Conservation (phyloP, 2,797 vertebrate species). For the Xenentodon cancila region DNA sequence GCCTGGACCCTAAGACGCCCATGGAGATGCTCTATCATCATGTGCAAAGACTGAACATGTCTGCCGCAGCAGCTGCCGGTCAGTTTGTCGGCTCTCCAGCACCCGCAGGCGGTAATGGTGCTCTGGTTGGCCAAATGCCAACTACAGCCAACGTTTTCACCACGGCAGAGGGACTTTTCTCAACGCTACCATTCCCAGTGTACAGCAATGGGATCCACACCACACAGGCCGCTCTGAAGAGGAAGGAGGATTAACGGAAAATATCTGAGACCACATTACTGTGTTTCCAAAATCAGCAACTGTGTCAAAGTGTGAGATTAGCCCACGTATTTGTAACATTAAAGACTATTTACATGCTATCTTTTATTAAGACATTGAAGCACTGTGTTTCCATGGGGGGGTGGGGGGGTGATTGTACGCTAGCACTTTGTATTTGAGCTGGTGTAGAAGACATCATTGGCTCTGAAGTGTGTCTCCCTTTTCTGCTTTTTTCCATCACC, state of each 20-base stretch:
- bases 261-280: conserved; percentile 85
- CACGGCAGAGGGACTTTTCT: conserved; percentile 97
- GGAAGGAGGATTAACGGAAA: conserved; percentile 94
- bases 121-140: conserved; percentile 91
- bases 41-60: conserved; percentile 98
- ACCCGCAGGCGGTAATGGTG: conserved; percentile 78
- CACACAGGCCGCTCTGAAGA: conserved; percentile 95
- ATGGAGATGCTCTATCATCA: conserved; percentile 99
- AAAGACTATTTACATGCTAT: conserved; percentile 74
- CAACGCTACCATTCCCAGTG: conserved; percentile 97
- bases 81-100: conserved; percentile 83
- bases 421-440: conserved; percentile 98
- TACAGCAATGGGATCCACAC: conserved; percentile 99
- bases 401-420: conserved; percentile 85
- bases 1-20: conserved; percentile 97
- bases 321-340: conserved; percentile 24
- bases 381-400: conserved; percentile 83
- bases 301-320: conserved; percentile 60
- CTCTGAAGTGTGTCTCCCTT: conserved; percentile 50
- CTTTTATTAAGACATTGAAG: conserved; percentile 76
- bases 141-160: conserved; percentile 95
- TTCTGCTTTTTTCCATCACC: conserved; percentile 48
- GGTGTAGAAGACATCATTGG: conserved; percentile 88
- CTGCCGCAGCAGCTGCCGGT: conserved; percentile 88
- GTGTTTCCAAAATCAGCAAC: conserved; percentile 83